Conservation (phyloP, 2,888 invertebrate species). For the Mesorhabditis belari region DNA sequence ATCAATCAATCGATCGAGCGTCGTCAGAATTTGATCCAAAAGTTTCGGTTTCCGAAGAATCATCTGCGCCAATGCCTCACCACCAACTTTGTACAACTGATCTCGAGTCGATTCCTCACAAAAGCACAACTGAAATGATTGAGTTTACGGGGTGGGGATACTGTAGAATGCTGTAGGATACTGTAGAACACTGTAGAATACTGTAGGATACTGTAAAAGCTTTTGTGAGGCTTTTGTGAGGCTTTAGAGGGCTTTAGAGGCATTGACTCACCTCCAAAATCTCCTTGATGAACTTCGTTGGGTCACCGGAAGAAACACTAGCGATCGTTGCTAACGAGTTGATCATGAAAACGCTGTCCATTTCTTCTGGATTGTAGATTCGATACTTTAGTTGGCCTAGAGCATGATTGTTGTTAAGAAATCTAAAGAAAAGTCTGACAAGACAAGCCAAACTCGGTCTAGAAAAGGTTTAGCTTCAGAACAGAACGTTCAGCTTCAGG, state of each 20-base stretch:
- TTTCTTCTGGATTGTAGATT: constrained; percentile 9
- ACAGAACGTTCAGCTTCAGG: too few species aligned
- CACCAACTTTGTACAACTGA: constrained; percentile 45
- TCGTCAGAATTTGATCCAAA: constrained; percentile 27
- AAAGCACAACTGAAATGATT: constrained; percentile 41
- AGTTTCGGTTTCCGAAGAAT: constrained; percentile 31
- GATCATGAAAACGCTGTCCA: constrained; percentile 32
- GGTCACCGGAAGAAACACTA: constrained; percentile 21
- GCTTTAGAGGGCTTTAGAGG: not conserved
- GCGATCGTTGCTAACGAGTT: constrained; percentile 27
- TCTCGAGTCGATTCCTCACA: constrained; percentile 38
- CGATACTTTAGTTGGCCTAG: constrained; percentile 8
- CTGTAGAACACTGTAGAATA: too few species aligned
- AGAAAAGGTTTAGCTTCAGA: too few species aligned
- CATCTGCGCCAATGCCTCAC: constrained; percentile 42
- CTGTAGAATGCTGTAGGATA: too few species aligned
- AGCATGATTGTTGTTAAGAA: too few species aligned
- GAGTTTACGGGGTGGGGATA: too few species aligned
- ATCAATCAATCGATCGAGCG: constrained; percentile 46
- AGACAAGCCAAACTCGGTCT: too few species aligned
- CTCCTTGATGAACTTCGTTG: constrained; percentile 23
- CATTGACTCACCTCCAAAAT: constrained; percentile 22
- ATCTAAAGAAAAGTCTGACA: too few species aligned
- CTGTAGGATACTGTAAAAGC: not conserved
- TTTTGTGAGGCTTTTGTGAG: not conserved